Evolutionary conservation across 2,113 vertebrate genomes (phyloP).

Genomic region (Laterallus jamaicensis): DNA sequence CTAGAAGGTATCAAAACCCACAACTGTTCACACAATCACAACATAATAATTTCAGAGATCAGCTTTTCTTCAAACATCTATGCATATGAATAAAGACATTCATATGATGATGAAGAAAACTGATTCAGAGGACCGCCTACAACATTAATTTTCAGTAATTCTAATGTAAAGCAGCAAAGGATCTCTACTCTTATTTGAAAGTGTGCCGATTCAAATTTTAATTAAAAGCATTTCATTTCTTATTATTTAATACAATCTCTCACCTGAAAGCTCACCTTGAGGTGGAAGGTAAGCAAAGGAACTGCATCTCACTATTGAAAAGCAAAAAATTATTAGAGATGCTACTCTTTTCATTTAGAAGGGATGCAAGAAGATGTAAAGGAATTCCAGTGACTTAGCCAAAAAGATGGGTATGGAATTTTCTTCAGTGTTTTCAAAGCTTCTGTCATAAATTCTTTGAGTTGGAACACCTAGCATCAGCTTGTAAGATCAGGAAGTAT

Average conservation of each 20-base stretch:
- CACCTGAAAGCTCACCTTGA: neutral
- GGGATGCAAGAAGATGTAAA: neutral
- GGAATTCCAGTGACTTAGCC: neutral
- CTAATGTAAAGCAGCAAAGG: neutral
- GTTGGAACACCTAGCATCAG: neutral
- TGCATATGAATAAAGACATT: neutral
- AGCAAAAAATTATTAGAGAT: neutral
- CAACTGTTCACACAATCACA: neutral
- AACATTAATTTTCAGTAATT: neutral
- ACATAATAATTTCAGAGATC: neutral
- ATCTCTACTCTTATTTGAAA: neutral
- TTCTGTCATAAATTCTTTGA: neutral
- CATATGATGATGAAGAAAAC: neutral
- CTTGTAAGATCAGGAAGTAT: neutral
- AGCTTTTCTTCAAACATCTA: neutral
- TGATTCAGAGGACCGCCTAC: neutral
- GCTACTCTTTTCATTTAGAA: neutral
- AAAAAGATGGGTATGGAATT: neutral
- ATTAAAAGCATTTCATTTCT: neutral
- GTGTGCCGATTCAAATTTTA: neutral
- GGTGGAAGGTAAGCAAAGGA: neutral
- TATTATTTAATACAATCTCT: neutral
- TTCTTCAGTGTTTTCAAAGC: neutral
- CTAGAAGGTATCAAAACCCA: neutral
- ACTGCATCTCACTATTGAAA: neutral